phyloP scores from a whole-genome alignment of 2,888 invertebrate species.

The Melitaea athalia region DNA sequence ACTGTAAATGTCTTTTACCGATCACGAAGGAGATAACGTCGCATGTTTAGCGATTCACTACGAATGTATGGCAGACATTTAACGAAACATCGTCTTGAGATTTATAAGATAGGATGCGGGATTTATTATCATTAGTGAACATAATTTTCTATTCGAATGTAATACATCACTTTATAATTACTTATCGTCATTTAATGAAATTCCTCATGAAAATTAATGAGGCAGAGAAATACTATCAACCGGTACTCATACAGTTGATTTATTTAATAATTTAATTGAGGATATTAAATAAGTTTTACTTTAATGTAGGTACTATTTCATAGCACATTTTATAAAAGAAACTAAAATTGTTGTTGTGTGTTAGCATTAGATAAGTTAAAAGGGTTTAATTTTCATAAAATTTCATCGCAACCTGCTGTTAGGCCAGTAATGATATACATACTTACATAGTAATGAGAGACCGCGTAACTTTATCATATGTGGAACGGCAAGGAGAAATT shows the following conservation, averaged over 20 bases:
- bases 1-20: slow-evolving; percentile 13
- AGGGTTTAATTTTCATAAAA: slow-evolving; percentile 25
- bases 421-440: slow-evolving; percentile 59
- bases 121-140: slow-evolving; percentile 29
- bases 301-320: background rate
- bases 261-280: background rate
- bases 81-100: slow-evolving; percentile 27
- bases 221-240: background rate
- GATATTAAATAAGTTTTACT: no score
- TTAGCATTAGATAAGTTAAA: slow-evolving; percentile 42
- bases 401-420: slow-evolving; percentile 25
- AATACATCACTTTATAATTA: slow-evolving; percentile 26
- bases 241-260: background rate
- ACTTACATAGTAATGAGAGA: slow-evolving; percentile 67
- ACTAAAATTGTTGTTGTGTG: background rate
- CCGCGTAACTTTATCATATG: slow-evolving; percentile 70
- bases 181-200: slow-evolving; percentile 23
- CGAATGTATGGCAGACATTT: slow-evolving; percentile 38
- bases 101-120: slow-evolving; percentile 25
- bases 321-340: background rate
- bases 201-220: slow-evolving; percentile 12
- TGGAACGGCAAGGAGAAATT: slow-evolving; percentile 68
- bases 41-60: slow-evolving; percentile 40
- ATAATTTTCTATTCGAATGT: slow-evolving; percentile 21
- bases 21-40: slow-evolving; percentile 42